phyloP scores from a whole-genome alignment of 1,140 invertebrate species.

The Rhizoglyphus robini region DNA sequence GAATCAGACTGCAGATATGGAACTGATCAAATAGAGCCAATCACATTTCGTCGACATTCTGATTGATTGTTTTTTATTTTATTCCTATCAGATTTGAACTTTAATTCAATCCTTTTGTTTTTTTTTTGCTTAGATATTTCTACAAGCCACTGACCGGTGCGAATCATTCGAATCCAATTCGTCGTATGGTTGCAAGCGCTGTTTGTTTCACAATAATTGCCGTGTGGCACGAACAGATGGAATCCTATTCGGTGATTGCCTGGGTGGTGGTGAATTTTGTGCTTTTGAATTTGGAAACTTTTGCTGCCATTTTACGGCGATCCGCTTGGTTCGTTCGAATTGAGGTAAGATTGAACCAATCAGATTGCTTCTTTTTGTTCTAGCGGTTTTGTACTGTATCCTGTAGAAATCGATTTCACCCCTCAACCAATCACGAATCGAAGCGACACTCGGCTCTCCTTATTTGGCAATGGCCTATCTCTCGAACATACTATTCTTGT shows the following conservation, averaged over 20 bases:
- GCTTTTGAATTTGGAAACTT: neutral
- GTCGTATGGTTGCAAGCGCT: slow-evolving; percentile 17
- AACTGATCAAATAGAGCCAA: too few species aligned
- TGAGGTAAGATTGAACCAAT: neutral
- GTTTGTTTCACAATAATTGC: slow-evolving; percentile 26
- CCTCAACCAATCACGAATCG: neutral
- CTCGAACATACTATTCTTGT: slow-evolving; percentile 26
- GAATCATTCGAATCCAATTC: neutral
- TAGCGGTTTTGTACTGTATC: too few species aligned
- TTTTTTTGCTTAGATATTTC: slow-evolving; percentile 20
- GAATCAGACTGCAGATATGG: too few species aligned
- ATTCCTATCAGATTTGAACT: too few species aligned
- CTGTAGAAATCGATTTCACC: slow-evolving; percentile 4
- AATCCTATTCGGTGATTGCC: slow-evolving; percentile 18
- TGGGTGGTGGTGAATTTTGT: slow-evolving; percentile 24
- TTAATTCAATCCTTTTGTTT: slow-evolving; percentile 6
- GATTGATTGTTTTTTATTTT: too few species aligned
- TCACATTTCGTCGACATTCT: too few species aligned
- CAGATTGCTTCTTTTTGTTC: neutral
- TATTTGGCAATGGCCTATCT: slow-evolving; percentile 24
- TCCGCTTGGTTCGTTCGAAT: neutral
- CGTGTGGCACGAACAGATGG: slow-evolving; percentile 25
- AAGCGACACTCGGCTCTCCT: slow-evolving; percentile 18
- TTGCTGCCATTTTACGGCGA: neutral
- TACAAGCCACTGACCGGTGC: slow-evolving; percentile 20